Base-by-base conservation (phyloP, 2,797 vertebrate species). In the Vireo griseus region DNA sequence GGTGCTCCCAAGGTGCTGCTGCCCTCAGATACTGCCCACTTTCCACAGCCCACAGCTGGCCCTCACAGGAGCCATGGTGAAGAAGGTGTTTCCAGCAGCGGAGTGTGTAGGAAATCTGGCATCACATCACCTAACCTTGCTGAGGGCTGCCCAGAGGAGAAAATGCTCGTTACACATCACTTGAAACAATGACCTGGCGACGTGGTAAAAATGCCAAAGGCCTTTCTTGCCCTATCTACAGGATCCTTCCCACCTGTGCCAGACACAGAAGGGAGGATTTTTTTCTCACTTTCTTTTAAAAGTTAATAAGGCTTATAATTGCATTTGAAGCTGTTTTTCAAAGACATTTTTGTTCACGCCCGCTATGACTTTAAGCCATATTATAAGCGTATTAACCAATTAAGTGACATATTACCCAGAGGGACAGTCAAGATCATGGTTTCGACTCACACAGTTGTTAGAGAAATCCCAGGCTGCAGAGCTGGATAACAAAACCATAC, bases 391-490 rank as follows among this genome's bases (percentile, higher is more conserved):
- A 92, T 96, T 95, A 95, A 94, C 94, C 76, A 96, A 96, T 95
- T 95, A 96, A 85, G 79, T 66, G 85, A 88, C 92, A 88, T 72
- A 59, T 88, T 94, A 92, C 92, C 89, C 94, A 81, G 79, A 85
- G 95, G 91, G 92, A 94, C 47, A 69, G 92, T 90, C 89, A 72
- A 91, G 69, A 92, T 44, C 87, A 2, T 2, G 58, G 47, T 90
- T 92, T 96, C 31, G 0, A 47, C 89, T 94, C n/a, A 0, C 87
- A 73, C 54, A 57, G 78, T 86, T 81, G 91, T 90, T 73, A 69
- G 66, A 88, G 85, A 94, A 94, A 85, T 84, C 94, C 95, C 92
- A 88, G 76, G 55, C 87, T 95, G 85, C 86, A 61, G 79, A 63
- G 77, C 88, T 93, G 94, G 83, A 92, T 67, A 83, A 78, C 45